Percentiles rank a stretch among this genome's conserved stretches.
These are phyloP conservation scores for Magallana nippona DNA, from an alignment of 2,888 invertebrate genomes.

Conservation along the genomic window DNA sequence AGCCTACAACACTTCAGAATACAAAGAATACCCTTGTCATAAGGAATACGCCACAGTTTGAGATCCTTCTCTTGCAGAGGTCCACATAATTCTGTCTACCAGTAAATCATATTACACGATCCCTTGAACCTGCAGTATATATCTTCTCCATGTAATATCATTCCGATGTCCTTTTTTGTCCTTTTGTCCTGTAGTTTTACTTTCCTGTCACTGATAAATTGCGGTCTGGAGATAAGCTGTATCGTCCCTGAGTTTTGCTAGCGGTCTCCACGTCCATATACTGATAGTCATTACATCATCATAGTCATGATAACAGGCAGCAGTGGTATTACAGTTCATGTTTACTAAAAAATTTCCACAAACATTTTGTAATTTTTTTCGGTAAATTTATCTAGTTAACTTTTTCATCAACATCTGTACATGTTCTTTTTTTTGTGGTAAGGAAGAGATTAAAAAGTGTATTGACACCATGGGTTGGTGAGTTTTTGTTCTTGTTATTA, in stretches of 20 bases:
- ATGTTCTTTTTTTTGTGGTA: too few species aligned
- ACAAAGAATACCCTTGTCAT: background rate
- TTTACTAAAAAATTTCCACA: background rate
- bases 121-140: background rate
- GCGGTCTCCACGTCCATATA: background rate
- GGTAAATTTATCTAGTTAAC: too few species aligned
- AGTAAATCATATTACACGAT: constrained; percentile 1
- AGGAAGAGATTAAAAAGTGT: too few species aligned
- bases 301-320: background rate
- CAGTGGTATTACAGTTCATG: background rate
- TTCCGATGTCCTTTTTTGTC: background rate
- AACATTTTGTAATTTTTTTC: background rate
- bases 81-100: background rate
- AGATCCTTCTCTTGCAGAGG: background rate
- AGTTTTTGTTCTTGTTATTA: background rate
- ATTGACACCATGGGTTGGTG: too few species aligned
- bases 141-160: constrained; percentile 3
- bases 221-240: background rate
- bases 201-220: background rate
- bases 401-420: too few species aligned
- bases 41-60: too few species aligned
- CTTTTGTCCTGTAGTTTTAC: background rate
- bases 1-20: background rate
- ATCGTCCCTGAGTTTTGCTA: constrained; percentile 2
- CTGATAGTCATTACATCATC: background rate